Evolutionary conservation across 2,888 invertebrate species (phyloP), one percentile per base, ranked within the genome.

Genomic region (Perdita meconis): DNA sequence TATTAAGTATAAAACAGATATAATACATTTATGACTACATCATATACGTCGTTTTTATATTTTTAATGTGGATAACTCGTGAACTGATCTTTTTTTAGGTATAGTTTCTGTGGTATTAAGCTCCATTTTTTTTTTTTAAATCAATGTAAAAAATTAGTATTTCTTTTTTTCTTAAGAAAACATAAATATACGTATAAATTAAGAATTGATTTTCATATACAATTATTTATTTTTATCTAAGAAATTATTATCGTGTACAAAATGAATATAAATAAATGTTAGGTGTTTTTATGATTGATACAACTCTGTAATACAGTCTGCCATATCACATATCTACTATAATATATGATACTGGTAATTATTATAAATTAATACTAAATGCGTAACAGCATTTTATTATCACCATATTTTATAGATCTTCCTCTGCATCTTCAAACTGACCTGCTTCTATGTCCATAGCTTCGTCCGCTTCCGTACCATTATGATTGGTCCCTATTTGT

Each of bases 361-460:
- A 81, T 47, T 82, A 82, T 86, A 85, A 85, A 82, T 86, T 83
- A 85, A 86, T 85, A 90, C 89, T 89, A 91, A 90, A 91, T 89
- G 88, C 88, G 86, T 74, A 82, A 83, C 71, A 86, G 86, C 81
- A 76, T 74, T 73, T 71, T 75, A 61, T 73, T 67, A 76, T 71
- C 50, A 67, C 77, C 34, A 68, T 79, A 42, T 42, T 86, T 90
- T 90, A 92, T 68, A 90, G 91, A 86, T 91, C 91, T 90, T 93
- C 94, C 87, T 94, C 94, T 36, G 94, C 94, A 89, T 94, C 94
- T 90, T 94, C 94, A 86, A 94, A 94, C 82, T 94, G 93, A 61
- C 93, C 93, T 51, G 93, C 93, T 78, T 93, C 93, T 51, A 92
- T 84, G 65, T 93, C 93, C 91, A 93, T 92, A 70, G 90, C 92